phyloP scores from a whole-genome alignment of 64 coral and sea anemone genomes.

The Acropora yongei region DNA sequence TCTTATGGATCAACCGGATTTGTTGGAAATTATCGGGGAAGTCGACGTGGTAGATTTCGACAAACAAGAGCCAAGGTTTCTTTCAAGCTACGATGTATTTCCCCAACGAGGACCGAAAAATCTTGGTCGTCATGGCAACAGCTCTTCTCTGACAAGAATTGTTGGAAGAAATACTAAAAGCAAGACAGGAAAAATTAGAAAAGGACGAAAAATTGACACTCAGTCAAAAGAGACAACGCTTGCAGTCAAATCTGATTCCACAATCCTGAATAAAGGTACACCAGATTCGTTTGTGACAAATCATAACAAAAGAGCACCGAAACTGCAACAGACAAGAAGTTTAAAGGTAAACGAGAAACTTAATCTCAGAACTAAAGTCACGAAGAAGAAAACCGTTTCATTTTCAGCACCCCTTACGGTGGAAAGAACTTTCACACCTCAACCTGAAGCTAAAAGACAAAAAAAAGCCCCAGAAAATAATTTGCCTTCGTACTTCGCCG shows the following conservation, averaged over 20 bases:
- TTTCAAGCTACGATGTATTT: slow-evolving; percentile 22
- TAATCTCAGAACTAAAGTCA: not conserved
- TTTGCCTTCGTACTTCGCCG: not conserved
- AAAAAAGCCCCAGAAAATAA: not conserved
- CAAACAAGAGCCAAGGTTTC: not conserved
- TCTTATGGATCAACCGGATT: slow-evolving; percentile 33
- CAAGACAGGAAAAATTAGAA: slow-evolving; percentile 9
- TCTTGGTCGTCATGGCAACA: slow-evolving; percentile 68
- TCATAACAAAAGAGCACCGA: not conserved
- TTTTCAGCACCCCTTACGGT: not conserved
- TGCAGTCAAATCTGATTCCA: not conserved
- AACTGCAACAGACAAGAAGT: not conserved
- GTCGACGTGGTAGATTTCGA: slow-evolving; percentile 77
- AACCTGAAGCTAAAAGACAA: not conserved
- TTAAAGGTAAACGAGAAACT: not conserved
- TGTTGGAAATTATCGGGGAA: slow-evolving; percentile 67
- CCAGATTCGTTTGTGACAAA: not conserved
- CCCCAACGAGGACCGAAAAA: slow-evolving; percentile 2
- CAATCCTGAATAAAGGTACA: not conserved
- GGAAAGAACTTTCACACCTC: not conserved
- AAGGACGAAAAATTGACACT: not conserved
- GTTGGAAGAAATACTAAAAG: slow-evolving; percentile 21
- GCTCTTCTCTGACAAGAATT: not conserved
- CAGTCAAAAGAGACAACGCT: not conserved
- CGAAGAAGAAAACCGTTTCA: slow-evolving; percentile 27